A percentile compares a stretch with the other conserved stretches of the same genome.
These are phyloP conservation scores for Lasioglossum marginatum DNA, from an alignment of 2,888 invertebrate species.

Conservation along the genomic window DNA sequence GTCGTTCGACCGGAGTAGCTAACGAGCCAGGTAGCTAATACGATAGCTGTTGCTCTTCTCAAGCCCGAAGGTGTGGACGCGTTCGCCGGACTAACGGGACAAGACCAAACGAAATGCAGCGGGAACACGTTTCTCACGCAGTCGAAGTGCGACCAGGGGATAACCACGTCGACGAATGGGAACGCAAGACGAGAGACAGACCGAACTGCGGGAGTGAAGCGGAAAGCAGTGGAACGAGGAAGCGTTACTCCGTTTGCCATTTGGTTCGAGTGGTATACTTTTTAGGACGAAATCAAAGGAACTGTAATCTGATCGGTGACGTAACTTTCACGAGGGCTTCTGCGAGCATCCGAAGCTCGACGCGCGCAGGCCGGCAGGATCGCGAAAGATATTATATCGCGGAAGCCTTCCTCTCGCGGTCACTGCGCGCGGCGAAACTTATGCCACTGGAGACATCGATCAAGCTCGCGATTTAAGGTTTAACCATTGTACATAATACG, in stretches of 20 bases:
- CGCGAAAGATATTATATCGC: background rate
- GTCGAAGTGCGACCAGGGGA: background rate
- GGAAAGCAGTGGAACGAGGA: constrained; percentile 43
- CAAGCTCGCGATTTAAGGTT: constrained; percentile 51
- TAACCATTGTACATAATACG: constrained; percentile 64
- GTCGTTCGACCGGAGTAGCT: background rate
- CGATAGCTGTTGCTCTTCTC: background rate
- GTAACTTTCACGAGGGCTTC: constrained; percentile 54
- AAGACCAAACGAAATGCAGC: background rate
- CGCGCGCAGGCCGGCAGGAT: background rate
- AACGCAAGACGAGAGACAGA: constrained; percentile 2
- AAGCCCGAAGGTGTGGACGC: background rate
- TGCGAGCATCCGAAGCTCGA: background rate
- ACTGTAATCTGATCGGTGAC: constrained; percentile 46
- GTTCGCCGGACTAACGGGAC: background rate
- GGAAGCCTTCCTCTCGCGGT: constrained; percentile 27
- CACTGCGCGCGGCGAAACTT: constrained; percentile 58
- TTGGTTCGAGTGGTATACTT: constrained; percentile 49
- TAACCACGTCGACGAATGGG: background rate
- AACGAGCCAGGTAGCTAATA: background rate
- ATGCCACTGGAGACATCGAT: constrained; percentile 53
- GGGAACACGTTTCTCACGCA: background rate
- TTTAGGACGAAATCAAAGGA: constrained; percentile 31
- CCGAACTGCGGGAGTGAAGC: constrained; percentile 11
- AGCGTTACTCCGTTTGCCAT: constrained; percentile 42